Evolutionary conservation across 2,888 invertebrate species (phyloP), one percentile per base, ranked within the genome.

Genomic region (Rhamnusium bicolor): DNA sequence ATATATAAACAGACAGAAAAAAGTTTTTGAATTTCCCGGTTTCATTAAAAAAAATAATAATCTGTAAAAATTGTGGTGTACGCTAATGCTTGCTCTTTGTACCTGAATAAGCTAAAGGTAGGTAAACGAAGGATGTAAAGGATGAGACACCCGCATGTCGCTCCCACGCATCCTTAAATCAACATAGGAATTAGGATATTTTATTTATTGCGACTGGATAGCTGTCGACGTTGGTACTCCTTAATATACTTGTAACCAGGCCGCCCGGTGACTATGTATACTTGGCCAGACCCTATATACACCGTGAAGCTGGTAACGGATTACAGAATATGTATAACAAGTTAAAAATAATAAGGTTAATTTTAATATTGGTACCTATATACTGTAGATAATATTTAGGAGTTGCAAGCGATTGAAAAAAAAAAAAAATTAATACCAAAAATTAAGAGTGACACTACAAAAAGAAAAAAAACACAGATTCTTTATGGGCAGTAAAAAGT

Each of bases 181-280:
- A 81, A 79, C 79, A 80, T 79, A 69, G 80, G 78, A 82, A 82
- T 82, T 85, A 83, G 84, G 85, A 84, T 84, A 83, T 83, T 76
- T 85, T 84, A 85, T 85, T 85, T 85, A 85, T 85, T 82, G 81
- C 81, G 76, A 80, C 81, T 81, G 75, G 81, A 72, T 78, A 79
- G 78, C 81, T 82, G 84, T 83, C 82, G 83, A 83, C 82, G 80
- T 81, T 82, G 82, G 83, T 61, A 61, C 69, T 69, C 51, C 61
- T 69, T 69, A 65, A 71, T 71, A 65, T 65, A 65, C 65, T 65
- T 65, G 53, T 65, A 65, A 65, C 51, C 53, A 19, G 49, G 58
- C 58, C 71, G 65, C 65, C 58, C 49, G 56, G 70, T 65, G 70
- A 70, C 56, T 63, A 24, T 61, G 51, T 47, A 18, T 54, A 63